Evolutionary conservation across 92 coral and sea anemone genomes (phyloP).

Genomic region (Porites rus): DNA sequence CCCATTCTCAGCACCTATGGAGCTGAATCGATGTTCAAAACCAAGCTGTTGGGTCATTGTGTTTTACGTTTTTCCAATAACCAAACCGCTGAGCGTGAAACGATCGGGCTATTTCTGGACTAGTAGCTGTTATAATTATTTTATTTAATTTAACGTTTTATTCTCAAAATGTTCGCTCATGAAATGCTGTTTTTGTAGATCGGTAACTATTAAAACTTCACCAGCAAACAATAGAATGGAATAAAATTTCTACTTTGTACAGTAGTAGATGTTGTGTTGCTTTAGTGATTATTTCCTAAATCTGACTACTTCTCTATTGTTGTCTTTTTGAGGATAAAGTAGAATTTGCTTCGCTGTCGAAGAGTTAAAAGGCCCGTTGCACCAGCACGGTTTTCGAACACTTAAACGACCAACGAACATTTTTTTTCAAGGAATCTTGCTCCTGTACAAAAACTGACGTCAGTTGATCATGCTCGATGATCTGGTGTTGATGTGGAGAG

Average conservation of each 20-base stretch:
- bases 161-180: neutral
- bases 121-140: neutral
- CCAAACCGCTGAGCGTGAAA: neutral
- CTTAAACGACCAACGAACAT: too few species aligned
- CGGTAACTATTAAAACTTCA: neutral
- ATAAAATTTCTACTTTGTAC: constrained; percentile 29
- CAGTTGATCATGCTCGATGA: too few species aligned
- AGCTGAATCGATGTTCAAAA: neutral
- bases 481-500: too few species aligned
- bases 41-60: neutral
- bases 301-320: neutral
- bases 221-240: constrained; percentile 1
- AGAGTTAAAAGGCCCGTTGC: too few species aligned
- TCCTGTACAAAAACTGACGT: too few species aligned
- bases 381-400: too few species aligned
- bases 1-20: neutral
- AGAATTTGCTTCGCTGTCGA: too few species aligned
- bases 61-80: neutral
- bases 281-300: neutral
- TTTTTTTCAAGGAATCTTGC: too few species aligned
- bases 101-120: neutral
- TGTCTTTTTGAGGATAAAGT: neutral
- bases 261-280: neutral
- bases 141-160: constrained; percentile 16
- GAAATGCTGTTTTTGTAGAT: neutral